phyloP scores from a whole-genome alignment of 2,888 invertebrate species.

The Acrocyrtus sp. region DNA sequence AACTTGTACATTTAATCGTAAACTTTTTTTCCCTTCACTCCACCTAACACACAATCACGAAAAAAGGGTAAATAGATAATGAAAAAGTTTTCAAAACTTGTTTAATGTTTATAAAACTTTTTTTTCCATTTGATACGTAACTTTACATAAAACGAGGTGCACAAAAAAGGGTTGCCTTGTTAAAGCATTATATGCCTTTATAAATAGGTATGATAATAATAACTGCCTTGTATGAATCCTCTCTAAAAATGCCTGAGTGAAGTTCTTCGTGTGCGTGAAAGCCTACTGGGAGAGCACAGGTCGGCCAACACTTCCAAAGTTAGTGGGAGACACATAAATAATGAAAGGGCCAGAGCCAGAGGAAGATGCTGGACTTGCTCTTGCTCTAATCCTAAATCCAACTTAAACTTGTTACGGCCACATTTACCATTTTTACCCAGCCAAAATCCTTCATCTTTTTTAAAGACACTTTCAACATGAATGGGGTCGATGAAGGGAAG shows the following conservation, averaged over 20 bases:
- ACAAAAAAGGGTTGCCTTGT: neutral
- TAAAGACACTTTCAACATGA: no score
- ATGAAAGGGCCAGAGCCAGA: constrained; percentile 27
- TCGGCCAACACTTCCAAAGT: constrained; percentile 48
- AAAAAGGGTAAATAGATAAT: constrained; percentile 43
- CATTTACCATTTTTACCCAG: no score
- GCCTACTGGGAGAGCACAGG: constrained; percentile 45
- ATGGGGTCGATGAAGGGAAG: no score
- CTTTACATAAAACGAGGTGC: neutral
- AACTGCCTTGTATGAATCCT: neutral
- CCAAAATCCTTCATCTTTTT: no score
- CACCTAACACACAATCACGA: constrained; percentile 26
- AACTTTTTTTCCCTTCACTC: constrained; percentile 18
- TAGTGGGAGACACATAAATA: constrained; percentile 51
- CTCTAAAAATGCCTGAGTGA: no score
- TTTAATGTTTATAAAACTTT: neutral
- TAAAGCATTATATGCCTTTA: neutral
- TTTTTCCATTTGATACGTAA: neutral
- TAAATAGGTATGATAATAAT: no score
- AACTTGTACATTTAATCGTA: constrained; percentile 42
- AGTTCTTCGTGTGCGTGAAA: constrained; percentile 40
- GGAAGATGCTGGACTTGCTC: constrained; percentile 9
- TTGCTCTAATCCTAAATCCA: no score
- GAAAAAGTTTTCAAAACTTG: constrained; percentile 43
- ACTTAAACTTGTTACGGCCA: no score